Conservation (phyloP, 2,888 invertebrate genomes). For the Axea sp. region DNA sequence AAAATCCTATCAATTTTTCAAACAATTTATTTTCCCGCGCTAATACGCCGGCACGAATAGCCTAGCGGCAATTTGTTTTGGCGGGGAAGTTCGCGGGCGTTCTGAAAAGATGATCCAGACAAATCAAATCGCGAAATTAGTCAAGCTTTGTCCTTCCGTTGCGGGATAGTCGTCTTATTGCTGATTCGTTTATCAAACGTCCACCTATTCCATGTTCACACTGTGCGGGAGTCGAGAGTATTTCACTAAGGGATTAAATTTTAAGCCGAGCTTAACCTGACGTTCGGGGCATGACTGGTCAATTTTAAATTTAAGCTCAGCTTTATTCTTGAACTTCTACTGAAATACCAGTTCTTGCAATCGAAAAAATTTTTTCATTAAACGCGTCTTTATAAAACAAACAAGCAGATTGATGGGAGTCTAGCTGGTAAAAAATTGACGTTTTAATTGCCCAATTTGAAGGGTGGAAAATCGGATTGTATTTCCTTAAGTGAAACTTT, state of each 20-base stretch:
- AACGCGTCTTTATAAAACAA: conserved; percentile 11
- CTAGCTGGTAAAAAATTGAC: not conserved
- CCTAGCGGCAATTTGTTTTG: not conserved
- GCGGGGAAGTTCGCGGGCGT: conserved; percentile 16
- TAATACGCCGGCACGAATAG: not conserved
- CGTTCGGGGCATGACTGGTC: conserved; percentile 58
- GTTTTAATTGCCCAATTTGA: no score
- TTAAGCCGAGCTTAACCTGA: conserved; percentile 60
- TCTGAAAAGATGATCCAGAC: conserved; percentile 38
- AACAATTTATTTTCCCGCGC: not conserved
- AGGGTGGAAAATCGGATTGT: no score
- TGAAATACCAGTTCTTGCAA: conserved; percentile 54
- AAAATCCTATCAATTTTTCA: no score
- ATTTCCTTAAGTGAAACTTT: no score
- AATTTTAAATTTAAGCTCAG: conserved; percentile 62
- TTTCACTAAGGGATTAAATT: conserved; percentile 61
- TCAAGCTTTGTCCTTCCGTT: conserved; percentile 50
- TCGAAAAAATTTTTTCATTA: conserved; percentile 6
- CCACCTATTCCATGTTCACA: conserved; percentile 62
- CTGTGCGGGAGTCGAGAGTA: conserved; percentile 50
- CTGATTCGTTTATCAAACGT: conserved; percentile 63
- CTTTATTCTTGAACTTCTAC: conserved; percentile 53
- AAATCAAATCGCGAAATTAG: conserved; percentile 57
- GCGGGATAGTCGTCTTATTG: conserved; percentile 58
- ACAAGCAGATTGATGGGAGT: conserved; percentile 16